These are phyloP conservation scores for Zophobas morio DNA, from an alignment of 1,140 invertebrate species.

Conservation along the genomic window DNA sequence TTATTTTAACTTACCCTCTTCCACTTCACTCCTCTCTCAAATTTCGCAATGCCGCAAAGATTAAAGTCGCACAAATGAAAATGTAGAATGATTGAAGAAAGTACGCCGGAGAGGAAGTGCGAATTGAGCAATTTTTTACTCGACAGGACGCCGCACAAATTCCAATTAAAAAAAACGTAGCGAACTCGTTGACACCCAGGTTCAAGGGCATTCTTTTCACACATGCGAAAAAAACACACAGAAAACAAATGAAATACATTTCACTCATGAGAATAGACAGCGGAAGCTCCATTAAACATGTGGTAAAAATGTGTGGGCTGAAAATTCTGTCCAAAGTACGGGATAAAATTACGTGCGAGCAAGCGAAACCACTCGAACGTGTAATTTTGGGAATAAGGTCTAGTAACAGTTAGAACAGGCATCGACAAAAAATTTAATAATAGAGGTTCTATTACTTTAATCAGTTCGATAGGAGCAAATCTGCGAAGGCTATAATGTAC, in stretches of 20 bases:
- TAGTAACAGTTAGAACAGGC: not conserved
- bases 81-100: too few relatives aligned
- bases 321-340: not conserved
- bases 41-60: too few relatives aligned
- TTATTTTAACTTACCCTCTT: too few relatives aligned
- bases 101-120: too few relatives aligned
- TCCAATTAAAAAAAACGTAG: not conserved
- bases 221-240: not conserved
- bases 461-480: not conserved
- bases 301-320: not conserved
- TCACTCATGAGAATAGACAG: not conserved
- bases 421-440: not conserved
- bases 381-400: constrained; percentile 1
- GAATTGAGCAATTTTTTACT: too few relatives aligned
- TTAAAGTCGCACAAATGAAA: too few relatives aligned
- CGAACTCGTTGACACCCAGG: too few relatives aligned
- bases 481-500: too few relatives aligned
- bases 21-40: too few relatives aligned
- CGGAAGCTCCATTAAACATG: not conserved
- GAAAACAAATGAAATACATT: not conserved
- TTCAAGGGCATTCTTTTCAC: not conserved
- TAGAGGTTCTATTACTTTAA: not conserved
- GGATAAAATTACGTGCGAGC: not conserved
- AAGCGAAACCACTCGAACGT: not conserved
- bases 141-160: not conserved